Percentiles rank a stretch among this genome's conserved stretches.
phyloP scores from a whole-genome alignment of 2,113 vertebrate species.

The Protobothrops mucrosquamatus region DNA sequence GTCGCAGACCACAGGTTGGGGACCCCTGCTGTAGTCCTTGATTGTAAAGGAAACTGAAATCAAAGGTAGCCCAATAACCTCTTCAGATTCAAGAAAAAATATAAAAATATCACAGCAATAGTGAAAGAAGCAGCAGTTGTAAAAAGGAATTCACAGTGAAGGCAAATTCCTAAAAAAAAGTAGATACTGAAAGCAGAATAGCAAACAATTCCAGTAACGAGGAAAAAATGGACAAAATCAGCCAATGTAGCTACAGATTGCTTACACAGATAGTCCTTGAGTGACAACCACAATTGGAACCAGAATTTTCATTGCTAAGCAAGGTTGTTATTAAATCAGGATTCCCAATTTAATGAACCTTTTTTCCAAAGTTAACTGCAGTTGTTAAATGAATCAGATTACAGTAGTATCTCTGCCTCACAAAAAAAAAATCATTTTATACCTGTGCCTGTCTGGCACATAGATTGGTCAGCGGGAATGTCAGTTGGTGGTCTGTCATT shows the following conservation, averaged over 20 bases:
- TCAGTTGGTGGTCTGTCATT: background rate
- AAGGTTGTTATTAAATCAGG: too few species aligned
- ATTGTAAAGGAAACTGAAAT: background rate
- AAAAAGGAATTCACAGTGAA: background rate
- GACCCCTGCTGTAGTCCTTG: background rate
- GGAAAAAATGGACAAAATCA: background rate
- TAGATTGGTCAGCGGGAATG: background rate
- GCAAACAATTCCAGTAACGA: background rate
- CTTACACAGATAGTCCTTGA: background rate
- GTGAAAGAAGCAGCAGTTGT: background rate
- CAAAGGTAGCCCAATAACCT: background rate
- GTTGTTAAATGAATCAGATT: background rate
- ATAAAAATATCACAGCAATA: background rate
- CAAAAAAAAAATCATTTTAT: background rate
- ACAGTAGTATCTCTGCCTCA: background rate
- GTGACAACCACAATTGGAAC: background rate
- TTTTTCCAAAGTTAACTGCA: too few species aligned
- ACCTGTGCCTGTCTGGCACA: background rate
- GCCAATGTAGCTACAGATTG: background rate
- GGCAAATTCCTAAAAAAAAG: background rate
- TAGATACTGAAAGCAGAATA: background rate
- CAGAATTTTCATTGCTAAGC: background rate
- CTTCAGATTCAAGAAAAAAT: background rate
- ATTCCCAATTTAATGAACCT: too few species aligned
- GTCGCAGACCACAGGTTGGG: too few species aligned